A percentile compares a stretch with the other conserved stretches of the same genome.
Conservation (phyloP, 2,888 invertebrate genomes). For the Morpho achilles region DNA sequence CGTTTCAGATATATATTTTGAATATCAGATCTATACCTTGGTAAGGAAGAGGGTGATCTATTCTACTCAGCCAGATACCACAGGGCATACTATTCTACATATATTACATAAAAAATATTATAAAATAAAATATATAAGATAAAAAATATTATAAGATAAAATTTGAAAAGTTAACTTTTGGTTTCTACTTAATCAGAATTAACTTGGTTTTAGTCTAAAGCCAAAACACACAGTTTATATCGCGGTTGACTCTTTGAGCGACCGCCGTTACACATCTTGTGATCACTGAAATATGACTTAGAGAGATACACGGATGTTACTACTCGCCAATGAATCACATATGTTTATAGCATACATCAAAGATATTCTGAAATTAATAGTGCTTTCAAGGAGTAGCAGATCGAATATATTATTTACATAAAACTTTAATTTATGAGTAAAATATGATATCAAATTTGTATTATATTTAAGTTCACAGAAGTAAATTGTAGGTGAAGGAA, state of each 20-base stretch:
- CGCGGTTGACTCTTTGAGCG: constrained; percentile 1
- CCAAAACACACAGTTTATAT: background rate
- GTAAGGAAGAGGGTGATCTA: too few species aligned
- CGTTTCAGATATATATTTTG: too few species aligned
- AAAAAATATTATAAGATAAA: too few species aligned
- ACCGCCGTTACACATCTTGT: background rate
- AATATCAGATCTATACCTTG: too few species aligned
- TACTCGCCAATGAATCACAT: constrained; percentile 21
- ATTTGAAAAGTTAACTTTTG: too few species aligned
- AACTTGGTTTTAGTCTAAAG: background rate
- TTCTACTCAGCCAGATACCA: too few species aligned
- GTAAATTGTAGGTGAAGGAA: background rate
- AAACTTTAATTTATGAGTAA: background rate
- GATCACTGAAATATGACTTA: constrained; percentile 12
- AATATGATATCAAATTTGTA: background rate
- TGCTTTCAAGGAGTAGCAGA: constrained; percentile 14
- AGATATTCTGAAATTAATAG: constrained; percentile 20
- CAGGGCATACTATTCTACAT: too few species aligned
- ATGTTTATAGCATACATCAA: constrained; percentile 18
- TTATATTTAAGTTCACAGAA: background rate
- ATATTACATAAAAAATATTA: too few species aligned
- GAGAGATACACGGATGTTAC: constrained; percentile 16
- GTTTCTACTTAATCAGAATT: background rate
- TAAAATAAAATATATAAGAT: too few species aligned
- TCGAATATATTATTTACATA: constrained; percentile 5